Evolutionary conservation across 2,797 vertebrate species (phyloP).

Genomic region (Tokudaia tokunoshimensis): DNA sequence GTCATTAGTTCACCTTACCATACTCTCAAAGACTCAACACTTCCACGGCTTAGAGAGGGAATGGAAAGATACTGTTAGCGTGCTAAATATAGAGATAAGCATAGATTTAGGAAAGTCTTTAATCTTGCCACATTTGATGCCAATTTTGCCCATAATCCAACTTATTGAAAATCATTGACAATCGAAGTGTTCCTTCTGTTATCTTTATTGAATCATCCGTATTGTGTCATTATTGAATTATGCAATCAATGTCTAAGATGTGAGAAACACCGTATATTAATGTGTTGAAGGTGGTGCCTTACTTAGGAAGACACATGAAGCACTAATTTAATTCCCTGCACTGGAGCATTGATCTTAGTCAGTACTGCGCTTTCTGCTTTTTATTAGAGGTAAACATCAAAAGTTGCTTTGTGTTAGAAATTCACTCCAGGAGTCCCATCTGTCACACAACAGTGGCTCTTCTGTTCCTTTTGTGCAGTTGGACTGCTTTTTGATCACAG

Average conservation of each 20-base stretch:
- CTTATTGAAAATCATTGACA: conserved; percentile 12
- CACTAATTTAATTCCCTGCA: conserved; percentile 80
- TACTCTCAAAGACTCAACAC: background rate
- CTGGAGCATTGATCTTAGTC: conserved; percentile 81
- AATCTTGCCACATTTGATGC: conserved; percentile 24
- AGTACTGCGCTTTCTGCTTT: conserved; percentile 80
- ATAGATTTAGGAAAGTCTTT: conserved; percentile 11
- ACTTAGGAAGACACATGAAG: conserved; percentile 79
- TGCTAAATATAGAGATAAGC: background rate
- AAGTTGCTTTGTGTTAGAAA: conserved; percentile 85
- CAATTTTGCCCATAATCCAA: conserved; percentile 47
- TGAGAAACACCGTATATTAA: conserved; percentile 66
- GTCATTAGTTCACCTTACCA: background rate
- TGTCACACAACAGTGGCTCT: conserved; percentile 83
- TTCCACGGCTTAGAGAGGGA: conserved; percentile 28
- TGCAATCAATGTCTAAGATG: conserved; percentile 19
- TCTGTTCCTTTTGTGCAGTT: conserved; percentile 77
- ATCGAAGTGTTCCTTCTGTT: conserved; percentile 41
- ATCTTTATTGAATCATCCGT: conserved; percentile 28
- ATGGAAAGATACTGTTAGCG: background rate
- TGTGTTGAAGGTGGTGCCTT: conserved; percentile 65
- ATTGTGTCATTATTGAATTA: conserved; percentile 10
- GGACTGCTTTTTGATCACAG: conserved; percentile 78
- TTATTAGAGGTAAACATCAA: conserved; percentile 85
- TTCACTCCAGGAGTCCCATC: conserved; percentile 80